Base-by-base conservation (phyloP, 2,888 invertebrate genomes). In the Matsumyia berberina region DNA sequence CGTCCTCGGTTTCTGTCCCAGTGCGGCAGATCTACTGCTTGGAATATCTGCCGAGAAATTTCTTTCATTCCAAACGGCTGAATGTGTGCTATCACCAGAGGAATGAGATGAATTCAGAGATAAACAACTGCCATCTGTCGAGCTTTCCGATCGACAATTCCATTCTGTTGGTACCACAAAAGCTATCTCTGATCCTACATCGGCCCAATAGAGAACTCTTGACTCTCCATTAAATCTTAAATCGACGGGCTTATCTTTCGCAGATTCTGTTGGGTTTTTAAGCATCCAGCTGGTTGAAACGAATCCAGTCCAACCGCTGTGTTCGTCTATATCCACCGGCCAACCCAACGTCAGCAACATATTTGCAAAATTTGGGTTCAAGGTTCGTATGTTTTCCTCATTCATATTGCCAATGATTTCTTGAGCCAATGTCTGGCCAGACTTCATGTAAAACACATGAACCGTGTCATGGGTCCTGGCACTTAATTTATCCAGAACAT, bases 231-330 rank as follows among this genome's bases (percentile, higher is more conserved):
- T 97, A 90, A 96, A 98, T 64, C 95, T 91, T 86, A 94, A 92
- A 51, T 96, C 96, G 11, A 81, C 79, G 0, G 74, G 24, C 51
- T 86, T 2, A 42, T 95, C 94, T 87, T 79, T 93, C 92, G 46
- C 87, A 87, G 66, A 24, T 51, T 82, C 58, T 87, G 87, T 12
- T 85, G 87, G 42, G 81, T 88, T 79, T 90, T 91, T 90, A 87
- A 93, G 93, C 89, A 94, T 95, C 96, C 97, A 97, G 88, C 97
- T 97, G n/a, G 96, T 96, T 66, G 94, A 94, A 67, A 96, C 93
- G 91, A 97, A 96, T 0, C 99, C 99, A 24, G 98, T 96, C 99
- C 99, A 99, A 33, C 98, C 98, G 46, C 97, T 96, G 93, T 98
- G 98, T 17, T 95, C 95, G 46, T 94, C 93, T 29, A 98, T 95